Conservation (phyloP, 2,888 invertebrate species). For the Hirtodrosophila cameraria region DNA sequence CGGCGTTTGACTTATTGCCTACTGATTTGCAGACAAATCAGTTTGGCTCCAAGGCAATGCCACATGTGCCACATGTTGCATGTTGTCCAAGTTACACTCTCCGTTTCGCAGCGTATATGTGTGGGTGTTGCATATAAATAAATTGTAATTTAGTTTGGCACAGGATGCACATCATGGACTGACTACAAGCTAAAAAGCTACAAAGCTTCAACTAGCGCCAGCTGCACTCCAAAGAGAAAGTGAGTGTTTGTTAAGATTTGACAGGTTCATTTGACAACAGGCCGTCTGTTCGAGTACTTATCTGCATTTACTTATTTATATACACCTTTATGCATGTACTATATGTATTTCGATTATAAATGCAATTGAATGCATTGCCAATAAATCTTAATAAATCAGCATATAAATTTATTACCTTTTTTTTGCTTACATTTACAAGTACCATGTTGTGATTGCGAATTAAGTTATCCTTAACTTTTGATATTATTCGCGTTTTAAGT, state of each 20-base stretch:
- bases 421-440: no score
- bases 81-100: constrained; percentile 13
- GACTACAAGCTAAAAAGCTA: constrained; percentile 16
- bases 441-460: no score
- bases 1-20: constrained; percentile 79
- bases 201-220: constrained; percentile 62
- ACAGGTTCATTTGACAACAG: constrained; percentile 80
- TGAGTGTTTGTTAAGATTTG: constrained; percentile 79
- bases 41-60: constrained; percentile 55
- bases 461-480: no score
- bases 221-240: constrained; percentile 79
- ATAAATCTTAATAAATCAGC: constrained; percentile 54
- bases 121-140: constrained; percentile 79
- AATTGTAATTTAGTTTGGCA: constrained; percentile 79
- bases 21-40: constrained; percentile 78
- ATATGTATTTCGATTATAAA: constrained; percentile 28
- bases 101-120: constrained; percentile 24
- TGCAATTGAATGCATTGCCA: constrained; percentile 58
- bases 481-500: no score
- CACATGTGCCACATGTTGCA: constrained; percentile 40
- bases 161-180: constrained; percentile 68
- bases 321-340: not conserved
- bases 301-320: constrained; percentile 15
- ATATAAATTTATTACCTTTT: no score
- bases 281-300: constrained; percentile 47